phyloP scores from a whole-genome alignment of 2,797 vertebrate species.

The Enoplosus armatus region DNA sequence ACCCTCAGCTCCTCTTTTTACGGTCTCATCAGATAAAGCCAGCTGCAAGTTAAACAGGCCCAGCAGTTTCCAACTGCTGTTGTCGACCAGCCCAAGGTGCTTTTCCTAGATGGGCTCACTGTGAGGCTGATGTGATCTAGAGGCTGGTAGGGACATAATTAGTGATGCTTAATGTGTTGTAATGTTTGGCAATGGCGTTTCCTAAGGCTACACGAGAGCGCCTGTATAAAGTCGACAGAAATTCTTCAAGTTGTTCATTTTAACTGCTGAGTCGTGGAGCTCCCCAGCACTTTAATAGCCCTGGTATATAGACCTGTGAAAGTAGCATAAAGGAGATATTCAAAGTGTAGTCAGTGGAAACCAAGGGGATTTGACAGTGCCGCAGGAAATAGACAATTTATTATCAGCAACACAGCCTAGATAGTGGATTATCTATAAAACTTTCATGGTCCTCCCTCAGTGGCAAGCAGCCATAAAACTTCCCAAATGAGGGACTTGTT shows the following conservation, averaged over 20 bases:
- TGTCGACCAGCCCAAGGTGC: slow-evolving; percentile 69
- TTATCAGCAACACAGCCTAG: slow-evolving; percentile 93
- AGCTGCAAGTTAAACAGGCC: slow-evolving; percentile 66
- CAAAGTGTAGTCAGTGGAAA: slow-evolving; percentile 92
- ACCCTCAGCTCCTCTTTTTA: slow-evolving; percentile 64
- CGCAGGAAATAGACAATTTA: slow-evolving; percentile 99
- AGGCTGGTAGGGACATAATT: slow-evolving; percentile 67
- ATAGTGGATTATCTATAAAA: slow-evolving; percentile 99
- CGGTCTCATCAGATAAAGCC: slow-evolving; percentile 68
- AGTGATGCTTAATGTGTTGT: slow-evolving; percentile 67
- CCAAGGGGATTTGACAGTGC: slow-evolving; percentile 93
- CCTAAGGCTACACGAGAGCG: slow-evolving; percentile 53
- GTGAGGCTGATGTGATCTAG: slow-evolving; percentile 68
- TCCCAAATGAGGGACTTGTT: slow-evolving; percentile 99
- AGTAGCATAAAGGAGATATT: slow-evolving; percentile 81
- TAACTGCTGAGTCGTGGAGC: slow-evolving; percentile 70
- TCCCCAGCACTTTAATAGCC: slow-evolving; percentile 72
- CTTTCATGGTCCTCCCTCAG: slow-evolving; percentile 96
- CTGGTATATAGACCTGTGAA: slow-evolving; percentile 77
- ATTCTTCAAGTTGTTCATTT: slow-evolving; percentile 73
- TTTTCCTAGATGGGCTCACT: slow-evolving; percentile 57
- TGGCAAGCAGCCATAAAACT: slow-evolving; percentile 98
- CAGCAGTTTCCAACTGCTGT: slow-evolving; percentile 78
- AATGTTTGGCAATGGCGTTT: slow-evolving; percentile 53
- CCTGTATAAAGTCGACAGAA: slow-evolving; percentile 59